phyloP scores from a whole-genome alignment of 2,888 invertebrate species.

The Eulithis prunata region DNA sequence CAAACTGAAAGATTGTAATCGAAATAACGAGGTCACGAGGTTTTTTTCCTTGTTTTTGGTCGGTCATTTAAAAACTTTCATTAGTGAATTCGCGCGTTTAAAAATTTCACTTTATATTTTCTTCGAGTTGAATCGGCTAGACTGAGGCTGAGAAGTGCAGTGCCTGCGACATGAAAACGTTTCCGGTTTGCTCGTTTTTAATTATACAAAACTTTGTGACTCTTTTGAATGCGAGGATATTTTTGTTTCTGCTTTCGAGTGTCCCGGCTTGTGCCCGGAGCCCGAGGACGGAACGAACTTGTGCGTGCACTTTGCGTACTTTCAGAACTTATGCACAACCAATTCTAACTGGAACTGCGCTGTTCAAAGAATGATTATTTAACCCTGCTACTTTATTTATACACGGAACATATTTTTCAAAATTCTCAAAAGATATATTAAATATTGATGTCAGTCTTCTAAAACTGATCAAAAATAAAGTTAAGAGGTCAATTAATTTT shows the following conservation, averaged over 20 bases:
- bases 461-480: too few relatives aligned
- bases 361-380: neutral
- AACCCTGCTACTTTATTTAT: neutral
- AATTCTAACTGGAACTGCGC: constrained; percentile 1
- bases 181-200: constrained; percentile 35
- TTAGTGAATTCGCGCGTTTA: constrained; percentile 77
- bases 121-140: constrained; percentile 56
- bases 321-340: constrained; percentile 6
- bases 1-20: constrained; percentile 61
- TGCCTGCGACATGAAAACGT: constrained; percentile 39
- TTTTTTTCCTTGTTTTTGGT: constrained; percentile 67
- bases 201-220: constrained; percentile 34
- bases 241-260: constrained; percentile 16
- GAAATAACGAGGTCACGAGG: constrained; percentile 76
- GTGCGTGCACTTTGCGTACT: constrained; percentile 10
- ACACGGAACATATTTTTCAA: too few relatives aligned
- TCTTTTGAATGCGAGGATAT: constrained; percentile 21
- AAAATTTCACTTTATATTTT: constrained; percentile 69
- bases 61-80: constrained; percentile 80
- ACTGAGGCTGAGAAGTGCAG: constrained; percentile 41
- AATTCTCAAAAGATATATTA: too few relatives aligned
- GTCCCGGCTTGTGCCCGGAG: neutral
- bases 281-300: neutral
- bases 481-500: too few relatives aligned
- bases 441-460: too few relatives aligned